Base-by-base conservation (phyloP, 2,113 vertebrate species). In the Notechis scutatus region DNA sequence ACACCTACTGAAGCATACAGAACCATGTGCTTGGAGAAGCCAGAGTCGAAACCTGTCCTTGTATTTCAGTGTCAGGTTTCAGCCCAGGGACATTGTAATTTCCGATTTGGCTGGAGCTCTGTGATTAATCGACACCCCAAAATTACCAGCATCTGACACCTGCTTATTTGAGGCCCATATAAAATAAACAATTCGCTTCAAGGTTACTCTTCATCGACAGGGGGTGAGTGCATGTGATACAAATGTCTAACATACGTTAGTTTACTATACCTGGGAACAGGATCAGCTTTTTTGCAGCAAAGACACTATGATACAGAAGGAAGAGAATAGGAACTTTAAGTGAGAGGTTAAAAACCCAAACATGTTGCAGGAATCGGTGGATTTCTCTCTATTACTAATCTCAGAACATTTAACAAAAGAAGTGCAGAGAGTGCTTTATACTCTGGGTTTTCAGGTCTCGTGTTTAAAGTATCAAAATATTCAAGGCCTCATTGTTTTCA, bases 71-170 rank as follows among this genome's bases (percentile, higher is more conserved):
- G 4, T 81, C 24, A 81, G 9, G 34, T 85, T 92, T 74, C 87
- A 92, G 52, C 61, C 86, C 6, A 69, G 45, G 29, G 29, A 45
- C 26, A 89, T 88, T 85, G 45, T n/a, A 29, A 81, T 39, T 14
- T 10, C 54, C 23, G 74, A 45, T 89, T 52, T 56, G 9, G 39
- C 24, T 74, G 39, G 18, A 45, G 56, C 29, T 26, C 15, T 42
- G 61, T 55, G 20, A 74, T 74, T 88, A 88, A 89, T 24, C 24
- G 29, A 88, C 61, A 87, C 52, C 11, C 12, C 20, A 94, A 61
- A 3, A 85, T 20, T 57, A 87, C 57, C 92, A 93, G 10, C 92
- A 94, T 89, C 88, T 93, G 10, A 56, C 89, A 93, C 90, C 61
- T 94, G 89, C 87, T 85, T 55, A 90, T 92, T 21, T 39, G 2